Base-by-base conservation (phyloP, 2,113 vertebrate species). In the Macquaria ambigua region DNA sequence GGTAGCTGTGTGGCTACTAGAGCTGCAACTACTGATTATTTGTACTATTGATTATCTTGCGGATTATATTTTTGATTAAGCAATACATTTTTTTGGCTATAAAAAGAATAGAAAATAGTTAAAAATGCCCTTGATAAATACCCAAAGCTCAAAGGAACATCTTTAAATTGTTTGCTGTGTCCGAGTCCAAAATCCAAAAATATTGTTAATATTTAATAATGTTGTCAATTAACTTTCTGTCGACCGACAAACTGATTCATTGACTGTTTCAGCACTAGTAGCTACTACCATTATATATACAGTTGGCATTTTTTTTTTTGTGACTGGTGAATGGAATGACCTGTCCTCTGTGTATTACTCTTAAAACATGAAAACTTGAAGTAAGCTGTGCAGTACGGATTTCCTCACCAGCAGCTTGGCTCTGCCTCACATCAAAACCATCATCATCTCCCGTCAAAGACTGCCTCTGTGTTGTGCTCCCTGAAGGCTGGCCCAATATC, bases 371-470 rank as follows among this genome's bases (percentile, higher is more conserved):
- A 50, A 70, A 62, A 58, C 11, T 21, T 39, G 0, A 23, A 28
- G 8, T 41, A 23, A 34, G 34, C 5, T 16, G 18, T 8, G 6
- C 74, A 6, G 43, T 58, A 20, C 7, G 6, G 18, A 41, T 62
- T 68, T 48, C 25, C 61, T 50, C 23, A 23, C 1, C 9, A 59
- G 68, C 61, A 48, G 28, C 69, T 50, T 16, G 31, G 48, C 37
- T 62, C 15, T 62, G 53, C 50, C 9, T 58, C 15, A 64, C 37
- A 46, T 70, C 61, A 53, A 73, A 64, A 31, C n/a, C 37, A 66
- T 59, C 55, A 82, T 74, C 21, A 31, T 7, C 64, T 66, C 64
- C 6, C 59, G 56, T 79, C 70, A 77, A 23, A 78, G n/a, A 3
- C 80, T 55, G 67, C 34, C 23, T 74, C 71, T 1, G n/a, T 8